Evolutionary conservation across 2,113 vertebrate species (phyloP), one percentile per base, ranked within the genome.

Genomic region (Diadophis punctatus): DNA sequence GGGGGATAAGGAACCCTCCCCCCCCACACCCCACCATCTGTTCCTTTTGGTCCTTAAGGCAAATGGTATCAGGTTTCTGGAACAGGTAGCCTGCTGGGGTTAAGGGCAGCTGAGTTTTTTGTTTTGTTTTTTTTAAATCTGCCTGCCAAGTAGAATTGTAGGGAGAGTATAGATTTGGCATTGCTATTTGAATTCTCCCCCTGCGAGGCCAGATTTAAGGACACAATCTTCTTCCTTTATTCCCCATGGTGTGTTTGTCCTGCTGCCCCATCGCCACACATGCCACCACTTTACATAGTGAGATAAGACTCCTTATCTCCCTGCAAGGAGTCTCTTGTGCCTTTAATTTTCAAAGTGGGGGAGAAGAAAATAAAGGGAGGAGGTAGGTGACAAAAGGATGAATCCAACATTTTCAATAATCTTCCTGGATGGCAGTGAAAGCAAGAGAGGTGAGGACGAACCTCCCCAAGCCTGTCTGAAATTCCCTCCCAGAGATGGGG

Each of bases 1-100:
- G 5, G 53, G 10, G 91, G 30, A 51, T 16, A 48, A 93, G 0
- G 84, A 90, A 22, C 94, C 96, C 93, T 91, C 90, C 34, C 74
- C 34, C 0, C 34, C 27, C 74, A 46, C 27, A 27, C 18, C 14
- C 1, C 16, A 92, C 86, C 93, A 94, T 94, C 93, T 91, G 88
- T 94, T 91, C 92, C 56, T 86, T 86, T 93, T 84, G 51, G 48
- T 86, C 55, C 92, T 86, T 25, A 18, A 34, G 86, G 27, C 92
- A 93, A 80, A 90, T 93, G 92, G 92, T 23, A 63, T 63, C 80
- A 63, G 34, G 18, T 30, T 90, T 92, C 68, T 51, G 55, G 88
- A 86, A 86, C 80, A 93, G 80, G 92, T 90, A 52, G 85, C 92
- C 80, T 34, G 34, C 53, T 86, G 14, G 88, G 88, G 55, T 86